Percentiles rank a stretch among this genome's conserved stretches.
Conservation (phyloP, 2,797 vertebrate genomes). For the Eulemur albifrons region DNA sequence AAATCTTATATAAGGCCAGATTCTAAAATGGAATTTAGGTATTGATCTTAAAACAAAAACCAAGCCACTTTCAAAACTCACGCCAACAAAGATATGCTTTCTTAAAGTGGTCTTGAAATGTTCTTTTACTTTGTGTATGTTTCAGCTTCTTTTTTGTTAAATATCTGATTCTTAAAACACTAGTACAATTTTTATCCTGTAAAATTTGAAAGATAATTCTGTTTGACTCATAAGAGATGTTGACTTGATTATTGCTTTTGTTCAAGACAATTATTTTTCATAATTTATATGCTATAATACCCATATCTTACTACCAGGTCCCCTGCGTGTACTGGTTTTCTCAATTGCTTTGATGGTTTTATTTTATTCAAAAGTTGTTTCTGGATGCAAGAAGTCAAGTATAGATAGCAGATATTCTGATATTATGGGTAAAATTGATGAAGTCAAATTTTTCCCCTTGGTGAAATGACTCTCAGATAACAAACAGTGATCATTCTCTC, state of each 20-base stretch:
- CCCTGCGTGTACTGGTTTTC: not conserved
- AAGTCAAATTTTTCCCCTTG: not conserved
- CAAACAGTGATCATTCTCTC: conserved; percentile 26
- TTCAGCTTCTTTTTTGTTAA: not conserved
- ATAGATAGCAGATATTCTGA: conserved; percentile 3
- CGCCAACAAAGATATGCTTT: not conserved
- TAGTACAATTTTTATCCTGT: not conserved
- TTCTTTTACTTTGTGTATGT: not conserved
- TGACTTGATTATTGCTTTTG: not conserved
- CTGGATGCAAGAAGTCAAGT: not conserved
- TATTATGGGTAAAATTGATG: not conserved
- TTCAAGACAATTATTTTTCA: conserved; percentile 40
- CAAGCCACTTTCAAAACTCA: not conserved
- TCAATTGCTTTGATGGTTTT: not conserved
- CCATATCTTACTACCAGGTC: not conserved
- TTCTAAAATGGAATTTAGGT: conserved; percentile 34
- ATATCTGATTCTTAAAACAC: not conserved
- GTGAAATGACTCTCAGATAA: conserved; percentile 38
- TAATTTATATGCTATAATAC: not conserved
- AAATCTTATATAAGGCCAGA: not conserved
- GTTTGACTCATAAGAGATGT: conserved; percentile 4
- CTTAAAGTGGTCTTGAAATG: not conserved
- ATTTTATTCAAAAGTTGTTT: conserved; percentile 47
- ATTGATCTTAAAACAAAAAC: not conserved
- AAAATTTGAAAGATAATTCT: conserved; percentile 39